These are phyloP conservation scores for Tribolium madens DNA, from an alignment of 1,140 invertebrate genomes.

Conservation along the genomic window DNA sequence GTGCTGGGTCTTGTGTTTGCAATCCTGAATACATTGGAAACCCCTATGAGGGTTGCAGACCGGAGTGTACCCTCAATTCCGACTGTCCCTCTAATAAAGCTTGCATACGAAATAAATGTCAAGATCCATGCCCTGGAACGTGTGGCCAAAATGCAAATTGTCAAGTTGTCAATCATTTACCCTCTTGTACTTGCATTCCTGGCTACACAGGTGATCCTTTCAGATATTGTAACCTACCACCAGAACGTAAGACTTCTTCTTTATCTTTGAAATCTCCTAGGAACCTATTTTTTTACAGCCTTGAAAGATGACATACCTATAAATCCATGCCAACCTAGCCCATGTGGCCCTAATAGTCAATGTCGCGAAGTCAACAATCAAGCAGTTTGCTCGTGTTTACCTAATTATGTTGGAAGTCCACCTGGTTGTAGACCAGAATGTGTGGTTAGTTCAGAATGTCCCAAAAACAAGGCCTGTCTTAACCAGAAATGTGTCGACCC, in stretches of 20 bases:
- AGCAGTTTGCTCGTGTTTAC: constrained; percentile 73
- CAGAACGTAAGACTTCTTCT: constrained; percentile 54
- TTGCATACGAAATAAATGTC: constrained; percentile 81
- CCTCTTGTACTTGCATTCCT: constrained; percentile 77
- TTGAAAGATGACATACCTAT: constrained; percentile 65
- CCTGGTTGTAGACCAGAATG: constrained; percentile 84
- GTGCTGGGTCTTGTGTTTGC: constrained; percentile 77
- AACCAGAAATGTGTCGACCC: constrained; percentile 82
- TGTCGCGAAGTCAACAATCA: constrained; percentile 69
- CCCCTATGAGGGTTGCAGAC: constrained; percentile 78
- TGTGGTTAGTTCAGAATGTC: constrained; percentile 84
- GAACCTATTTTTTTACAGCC: constrained; percentile 67
- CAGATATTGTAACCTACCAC: constrained; percentile 64
- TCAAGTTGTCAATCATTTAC: constrained; percentile 79
- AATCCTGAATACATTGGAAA: constrained; percentile 73
- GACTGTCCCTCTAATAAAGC: constrained; percentile 80
- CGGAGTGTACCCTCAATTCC: constrained; percentile 79
- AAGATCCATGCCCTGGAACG: constrained; percentile 81
- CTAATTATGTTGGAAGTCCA: constrained; percentile 76
- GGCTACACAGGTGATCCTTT: constrained; percentile 81
- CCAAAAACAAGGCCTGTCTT: constrained; percentile 78
- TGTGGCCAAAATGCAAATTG: constrained; percentile 83
- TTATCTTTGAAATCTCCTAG: background rate
- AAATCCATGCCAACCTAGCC: constrained; percentile 72
- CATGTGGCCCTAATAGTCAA: constrained; percentile 77